A percentile compares a stretch with the other conserved stretches of the same genome.
Conservation (phyloP, 2,113 vertebrate species). For the Pangasianodon hypophthalmus region DNA sequence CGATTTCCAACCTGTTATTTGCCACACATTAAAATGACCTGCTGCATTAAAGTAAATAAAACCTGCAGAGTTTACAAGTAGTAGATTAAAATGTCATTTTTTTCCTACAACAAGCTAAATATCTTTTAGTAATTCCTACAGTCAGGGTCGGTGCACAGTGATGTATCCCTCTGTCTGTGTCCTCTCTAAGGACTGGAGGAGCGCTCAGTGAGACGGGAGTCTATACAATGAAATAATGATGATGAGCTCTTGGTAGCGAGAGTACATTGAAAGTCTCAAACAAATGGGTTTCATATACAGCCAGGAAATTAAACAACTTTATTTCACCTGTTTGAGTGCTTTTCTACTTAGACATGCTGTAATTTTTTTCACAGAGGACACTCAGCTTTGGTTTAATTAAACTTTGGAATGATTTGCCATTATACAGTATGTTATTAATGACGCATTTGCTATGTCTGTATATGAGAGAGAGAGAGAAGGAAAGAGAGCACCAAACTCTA, state of each 20-base stretch:
- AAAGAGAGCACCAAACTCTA: neutral
- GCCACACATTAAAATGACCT: neutral
- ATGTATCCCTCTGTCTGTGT: neutral
- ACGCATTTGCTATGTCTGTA: neutral
- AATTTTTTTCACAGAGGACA: slow-evolving; percentile 16
- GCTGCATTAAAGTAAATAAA: neutral
- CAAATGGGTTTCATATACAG: slow-evolving; percentile 79
- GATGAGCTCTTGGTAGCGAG: slow-evolving; percentile 65
- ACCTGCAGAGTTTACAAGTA: neutral
- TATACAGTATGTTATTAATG: slow-evolving; percentile 8
- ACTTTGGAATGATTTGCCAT: neutral
- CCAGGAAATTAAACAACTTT: slow-evolving; percentile 74
- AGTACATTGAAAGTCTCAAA: slow-evolving; percentile 68
- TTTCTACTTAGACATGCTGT: slow-evolving; percentile 5
- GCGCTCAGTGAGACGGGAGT: slow-evolving; percentile 68
- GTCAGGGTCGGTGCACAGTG: neutral
- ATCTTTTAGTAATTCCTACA: neutral
- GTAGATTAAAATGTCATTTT: neutral
- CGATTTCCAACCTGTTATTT: neutral
- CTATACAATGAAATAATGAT: slow-evolving; percentile 74
- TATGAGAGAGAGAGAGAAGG: neutral
- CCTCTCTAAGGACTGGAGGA: slow-evolving; percentile 68
- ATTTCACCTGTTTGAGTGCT: slow-evolving; percentile 60
- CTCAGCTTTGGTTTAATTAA: slow-evolving; percentile 32
- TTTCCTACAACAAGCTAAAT: neutral